Evolutionary conservation across 2,113 vertebrate species (phyloP).

Genomic region (Rhegmatorhina hoffmannsi): DNA sequence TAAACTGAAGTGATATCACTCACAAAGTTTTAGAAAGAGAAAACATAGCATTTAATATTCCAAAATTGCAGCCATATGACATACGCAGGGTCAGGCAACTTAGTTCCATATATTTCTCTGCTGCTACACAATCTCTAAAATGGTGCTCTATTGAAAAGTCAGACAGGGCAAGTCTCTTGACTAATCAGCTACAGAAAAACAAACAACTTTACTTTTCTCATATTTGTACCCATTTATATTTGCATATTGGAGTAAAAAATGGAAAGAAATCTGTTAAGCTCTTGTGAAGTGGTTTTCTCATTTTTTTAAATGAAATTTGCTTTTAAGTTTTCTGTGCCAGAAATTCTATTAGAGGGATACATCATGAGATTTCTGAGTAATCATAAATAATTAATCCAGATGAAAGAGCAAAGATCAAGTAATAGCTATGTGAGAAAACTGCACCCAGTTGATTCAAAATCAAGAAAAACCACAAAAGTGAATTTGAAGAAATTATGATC

Average conservation of each 20-base stretch:
- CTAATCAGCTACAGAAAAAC: background rate
- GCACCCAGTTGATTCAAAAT: background rate
- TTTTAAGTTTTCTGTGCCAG: background rate
- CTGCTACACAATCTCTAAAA: background rate
- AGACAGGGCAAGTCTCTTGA: background rate
- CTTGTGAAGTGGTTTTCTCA: background rate
- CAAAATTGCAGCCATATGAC: background rate
- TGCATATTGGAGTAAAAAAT: background rate
- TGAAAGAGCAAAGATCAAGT: slow-evolving; percentile 1
- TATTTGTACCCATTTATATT: background rate
- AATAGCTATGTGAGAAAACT: background rate
- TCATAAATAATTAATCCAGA: slow-evolving; percentile 16
- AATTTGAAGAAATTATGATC: slow-evolving; percentile 45
- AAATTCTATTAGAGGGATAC: background rate
- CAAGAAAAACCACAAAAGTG: slow-evolving; percentile 28
- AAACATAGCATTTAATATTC: background rate
- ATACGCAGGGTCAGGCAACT: background rate
- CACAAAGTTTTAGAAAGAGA: background rate
- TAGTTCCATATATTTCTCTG: background rate
- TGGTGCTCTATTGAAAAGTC: background rate
- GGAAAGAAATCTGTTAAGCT: background rate
- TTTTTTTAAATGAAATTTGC: background rate
- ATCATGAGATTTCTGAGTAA: background rate
- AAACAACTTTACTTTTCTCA: background rate
- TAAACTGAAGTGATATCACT: background rate